phyloP scores from a whole-genome alignment of 1,140 invertebrate genomes.

The Drosophila cardini region DNA sequence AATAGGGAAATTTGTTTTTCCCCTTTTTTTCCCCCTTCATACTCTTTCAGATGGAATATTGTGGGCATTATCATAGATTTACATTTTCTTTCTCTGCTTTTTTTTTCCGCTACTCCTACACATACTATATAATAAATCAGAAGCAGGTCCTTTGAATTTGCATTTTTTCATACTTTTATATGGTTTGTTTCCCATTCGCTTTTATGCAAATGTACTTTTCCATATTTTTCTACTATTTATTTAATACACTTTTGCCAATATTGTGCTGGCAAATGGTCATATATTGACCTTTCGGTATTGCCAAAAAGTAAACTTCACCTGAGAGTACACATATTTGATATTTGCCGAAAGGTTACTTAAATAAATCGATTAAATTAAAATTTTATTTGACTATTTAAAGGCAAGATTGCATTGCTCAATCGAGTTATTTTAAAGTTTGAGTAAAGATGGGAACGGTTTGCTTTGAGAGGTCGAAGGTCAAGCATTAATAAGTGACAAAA shows the following conservation, averaged over 20 bases:
- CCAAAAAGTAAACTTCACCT: constrained; percentile 9
- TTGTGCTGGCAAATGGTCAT: not conserved
- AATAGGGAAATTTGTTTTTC: constrained; percentile 20
- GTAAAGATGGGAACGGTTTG: no score
- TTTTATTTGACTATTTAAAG: no score
- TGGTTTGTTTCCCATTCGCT: constrained; percentile 22
- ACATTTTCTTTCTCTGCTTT: constrained; percentile 10
- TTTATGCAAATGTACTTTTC: constrained; percentile 67
- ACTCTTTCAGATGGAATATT: constrained; percentile 27
- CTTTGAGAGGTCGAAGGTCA: no score
- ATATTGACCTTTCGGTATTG: constrained; percentile 11
- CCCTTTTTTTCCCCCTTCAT: not conserved
- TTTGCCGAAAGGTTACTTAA: not conserved
- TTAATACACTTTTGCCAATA: constrained; percentile 15
- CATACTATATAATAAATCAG: constrained; percentile 15
- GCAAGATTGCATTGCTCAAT: no score
- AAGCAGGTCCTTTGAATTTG: constrained; percentile 19
- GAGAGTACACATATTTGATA: not conserved
- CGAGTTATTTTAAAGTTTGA: no score
- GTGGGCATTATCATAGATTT: constrained; percentile 18
- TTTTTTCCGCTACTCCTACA: not conserved
- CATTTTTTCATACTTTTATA: constrained; percentile 25
- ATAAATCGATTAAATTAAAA: no score
- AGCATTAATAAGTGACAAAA: no score
- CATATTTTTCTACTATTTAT: constrained; percentile 32